phyloP scores from a whole-genome alignment of 2,113 vertebrate species.

The Dipodomys stephensi region DNA sequence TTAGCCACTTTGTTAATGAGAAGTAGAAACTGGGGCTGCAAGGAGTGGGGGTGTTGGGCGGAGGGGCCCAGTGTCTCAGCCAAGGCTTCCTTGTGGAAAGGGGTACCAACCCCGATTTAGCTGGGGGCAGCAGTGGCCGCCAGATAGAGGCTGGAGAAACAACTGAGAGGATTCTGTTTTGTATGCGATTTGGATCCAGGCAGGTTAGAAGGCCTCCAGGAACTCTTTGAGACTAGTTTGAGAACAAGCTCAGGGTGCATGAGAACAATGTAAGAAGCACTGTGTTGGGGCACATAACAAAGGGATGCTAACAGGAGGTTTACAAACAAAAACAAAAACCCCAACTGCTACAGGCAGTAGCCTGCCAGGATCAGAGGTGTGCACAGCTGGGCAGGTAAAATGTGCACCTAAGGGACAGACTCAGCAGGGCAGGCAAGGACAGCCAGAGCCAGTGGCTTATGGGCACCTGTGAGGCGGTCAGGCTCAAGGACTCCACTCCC shows the following conservation, averaged over 20 bases:
- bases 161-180: background rate
- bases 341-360: background rate
- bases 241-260: background rate
- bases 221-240: background rate
- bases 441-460: background rate
- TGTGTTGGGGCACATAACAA: too few species aligned
- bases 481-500: too few species aligned
- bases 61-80: background rate
- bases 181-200: background rate
- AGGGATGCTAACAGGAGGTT: background rate
- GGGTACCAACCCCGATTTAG: too few species aligned
- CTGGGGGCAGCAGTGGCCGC: background rate
- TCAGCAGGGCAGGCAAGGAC: background rate
- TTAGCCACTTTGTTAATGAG: accelerated
- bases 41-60: accelerated
- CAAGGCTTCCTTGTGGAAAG: background rate
- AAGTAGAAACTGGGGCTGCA: too few species aligned
- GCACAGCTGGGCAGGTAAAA: background rate
- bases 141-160: background rate
- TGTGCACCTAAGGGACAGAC: background rate
- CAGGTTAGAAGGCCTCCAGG: too few species aligned
- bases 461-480: too few species aligned
- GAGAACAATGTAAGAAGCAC: background rate
- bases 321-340: background rate
- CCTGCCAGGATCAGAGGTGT: background rate